Base-by-base conservation (phyloP, 2,113 vertebrate genomes). In the Gobius niger region DNA sequence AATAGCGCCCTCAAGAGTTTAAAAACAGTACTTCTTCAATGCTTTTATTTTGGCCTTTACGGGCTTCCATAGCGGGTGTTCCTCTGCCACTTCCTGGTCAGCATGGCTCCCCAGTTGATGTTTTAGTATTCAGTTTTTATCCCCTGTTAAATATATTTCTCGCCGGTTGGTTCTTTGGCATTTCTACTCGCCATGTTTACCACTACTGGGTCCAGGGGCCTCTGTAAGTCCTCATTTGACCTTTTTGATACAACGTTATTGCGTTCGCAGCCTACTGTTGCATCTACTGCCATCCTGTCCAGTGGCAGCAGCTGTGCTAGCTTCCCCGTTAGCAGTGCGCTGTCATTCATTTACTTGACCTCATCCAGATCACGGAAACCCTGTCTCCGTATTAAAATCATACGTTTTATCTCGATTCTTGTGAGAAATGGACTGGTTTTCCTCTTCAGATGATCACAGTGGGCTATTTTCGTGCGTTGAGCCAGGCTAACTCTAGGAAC, bases 181-280 rank as follows among this genome's bases (percentile, higher is more conserved):
- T 44, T 11, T 9, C 44, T 14, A 0, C 54, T 72, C 63, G n/a
- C 65, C 54, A 93, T 93, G 92, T 93, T 93, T 67, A 92, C 90
- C 73, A 87, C 86, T 65, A 92, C 91, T 9, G 92, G 92, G 44
- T 92, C 92, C 6, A 84, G 91, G 60, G 91, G 92, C 72, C 84
- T 93, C 44, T 93, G 92, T 93, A 84, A 92, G 92, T 92, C 70
- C 61, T 41, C 54, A 42, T n/a, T 19, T 12, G 16, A 0, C n/a
- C 16, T 44, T 68, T 63, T 68, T 63, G 60, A 76, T 42, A 8
- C n/a, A 1, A 16, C 7, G 46, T 68, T 57, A 44, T 41, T 41
- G 41, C 10, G 47, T 52, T 50, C 67, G 75, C 50, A 47, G 49
- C 24, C 54, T 15, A 59, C 5, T 5, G 53, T 56, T 56, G 18